A percentile compares a stretch with the other conserved stretches of the same genome.
These are phyloP conservation scores for Globodera rostochiensis DNA, from an alignment of 1,140 invertebrate species.

Conservation along the genomic window DNA sequence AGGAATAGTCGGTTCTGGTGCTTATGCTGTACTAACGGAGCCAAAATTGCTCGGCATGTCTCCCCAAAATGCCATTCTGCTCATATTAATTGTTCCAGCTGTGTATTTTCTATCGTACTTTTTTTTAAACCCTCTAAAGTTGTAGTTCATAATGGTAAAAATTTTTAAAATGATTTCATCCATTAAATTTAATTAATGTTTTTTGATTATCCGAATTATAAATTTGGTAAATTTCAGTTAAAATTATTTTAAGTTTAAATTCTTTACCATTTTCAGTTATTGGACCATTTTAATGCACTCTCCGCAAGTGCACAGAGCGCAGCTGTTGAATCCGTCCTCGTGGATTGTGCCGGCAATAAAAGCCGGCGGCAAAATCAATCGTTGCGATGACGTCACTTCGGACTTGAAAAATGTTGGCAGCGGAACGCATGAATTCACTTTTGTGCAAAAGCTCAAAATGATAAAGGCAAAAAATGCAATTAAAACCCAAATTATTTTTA, in stretches of 20 bases:
- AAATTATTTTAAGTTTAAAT: not conserved
- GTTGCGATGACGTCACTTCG: not conserved
- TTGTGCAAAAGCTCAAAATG: not conserved
- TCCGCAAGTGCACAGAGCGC: constrained; percentile 17
- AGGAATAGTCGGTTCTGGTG: constrained; percentile 30
- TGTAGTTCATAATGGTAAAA: too few species aligned
- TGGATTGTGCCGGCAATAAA: constrained; percentile 35
- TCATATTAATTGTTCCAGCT: constrained; percentile 38
- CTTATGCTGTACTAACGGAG: constrained; percentile 33
- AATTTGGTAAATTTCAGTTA: not conserved
- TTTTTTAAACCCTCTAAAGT: not conserved
- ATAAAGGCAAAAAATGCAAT: not conserved
- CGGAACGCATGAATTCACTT: not conserved
- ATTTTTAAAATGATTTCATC: too few species aligned
- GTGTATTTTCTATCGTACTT: constrained; percentile 38
- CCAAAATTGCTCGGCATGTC: constrained; percentile 23
- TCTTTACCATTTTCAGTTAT: constrained; percentile 5
- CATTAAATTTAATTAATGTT: too few species aligned
- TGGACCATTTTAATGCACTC: constrained; percentile 24
- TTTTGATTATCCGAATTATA: too few species aligned
- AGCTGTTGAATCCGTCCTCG: constrained; percentile 23
- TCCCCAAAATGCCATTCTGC: constrained; percentile 24
- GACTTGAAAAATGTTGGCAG: not conserved
- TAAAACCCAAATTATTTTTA: too few species aligned
- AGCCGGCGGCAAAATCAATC: not conserved